phyloP scores from a whole-genome alignment of 2,113 vertebrate species.

The Ornithorhynchus anatinus region DNA sequence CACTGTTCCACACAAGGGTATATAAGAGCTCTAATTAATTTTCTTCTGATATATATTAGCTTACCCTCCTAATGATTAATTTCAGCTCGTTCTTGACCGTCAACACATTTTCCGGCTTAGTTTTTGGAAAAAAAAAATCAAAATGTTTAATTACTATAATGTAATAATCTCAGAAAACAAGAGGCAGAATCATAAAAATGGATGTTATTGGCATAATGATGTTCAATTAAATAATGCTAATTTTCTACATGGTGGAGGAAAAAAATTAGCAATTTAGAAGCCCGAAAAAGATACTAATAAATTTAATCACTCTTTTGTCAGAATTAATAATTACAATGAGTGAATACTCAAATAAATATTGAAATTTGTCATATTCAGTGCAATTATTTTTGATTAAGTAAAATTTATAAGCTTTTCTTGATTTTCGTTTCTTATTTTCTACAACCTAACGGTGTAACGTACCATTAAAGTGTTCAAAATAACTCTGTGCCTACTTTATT shows the following conservation, averaged over 20 bases:
- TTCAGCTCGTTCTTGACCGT: too few relatives aligned
- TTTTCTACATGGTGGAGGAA: background rate
- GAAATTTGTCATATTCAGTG: background rate
- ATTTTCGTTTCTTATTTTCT: slow-evolving; percentile 11
- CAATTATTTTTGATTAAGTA: slow-evolving; percentile 10
- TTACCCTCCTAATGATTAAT: too few relatives aligned
- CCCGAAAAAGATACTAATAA: background rate
- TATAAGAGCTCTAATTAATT: too few relatives aligned
- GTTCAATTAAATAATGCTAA: background rate
- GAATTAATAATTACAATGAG: slow-evolving; percentile 1
- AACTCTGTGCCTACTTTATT: slow-evolving; percentile 6
- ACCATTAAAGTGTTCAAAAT: background rate
- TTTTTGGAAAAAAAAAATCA: too few relatives aligned
- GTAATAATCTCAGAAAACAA: background rate
- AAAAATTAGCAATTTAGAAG: background rate
- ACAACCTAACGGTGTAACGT: slow-evolving; percentile 1
- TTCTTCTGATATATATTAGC: too few relatives aligned
- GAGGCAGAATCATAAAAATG: background rate
- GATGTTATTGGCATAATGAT: background rate
- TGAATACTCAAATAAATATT: slow-evolving; percentile 6
- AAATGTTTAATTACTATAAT: background rate
- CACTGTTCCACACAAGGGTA: too few relatives aligned
- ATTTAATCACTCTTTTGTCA: slow-evolving; percentile 25
- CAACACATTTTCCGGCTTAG: too few relatives aligned
- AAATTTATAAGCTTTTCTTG: slow-evolving; percentile 4